Percentiles rank a stretch among this genome's conserved stretches.
Conservation (phyloP, 2,888 invertebrate genomes). For the Limnephilus lunatus region DNA sequence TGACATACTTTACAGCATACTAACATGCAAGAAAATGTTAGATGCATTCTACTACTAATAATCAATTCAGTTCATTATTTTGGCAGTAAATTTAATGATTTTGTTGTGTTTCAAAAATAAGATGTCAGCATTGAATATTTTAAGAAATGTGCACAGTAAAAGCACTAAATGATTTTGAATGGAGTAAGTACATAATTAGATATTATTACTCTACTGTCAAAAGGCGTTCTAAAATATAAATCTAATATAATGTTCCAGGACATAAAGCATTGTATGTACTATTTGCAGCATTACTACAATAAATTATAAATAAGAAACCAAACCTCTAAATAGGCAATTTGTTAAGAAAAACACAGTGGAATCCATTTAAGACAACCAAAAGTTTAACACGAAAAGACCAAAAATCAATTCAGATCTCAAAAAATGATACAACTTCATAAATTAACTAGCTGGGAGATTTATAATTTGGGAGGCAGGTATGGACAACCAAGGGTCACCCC, state of each 20-base stretch:
- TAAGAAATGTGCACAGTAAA: background rate
- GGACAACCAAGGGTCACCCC: too few relatives aligned
- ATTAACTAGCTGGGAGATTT: too few relatives aligned
- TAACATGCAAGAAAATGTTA: conserved; percentile 40
- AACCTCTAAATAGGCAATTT: background rate
- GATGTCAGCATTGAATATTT: background rate
- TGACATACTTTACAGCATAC: conserved; percentile 22
- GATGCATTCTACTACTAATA: conserved; percentile 26
- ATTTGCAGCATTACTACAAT: background rate
- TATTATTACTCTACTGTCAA: background rate
- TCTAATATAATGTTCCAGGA: background rate
- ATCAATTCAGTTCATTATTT: background rate
- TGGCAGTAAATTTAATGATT: background rate
- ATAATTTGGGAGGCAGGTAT: too few relatives aligned
- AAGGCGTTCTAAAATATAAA: background rate
- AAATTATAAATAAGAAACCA: background rate
- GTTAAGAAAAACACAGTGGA: background rate
- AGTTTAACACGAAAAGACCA: too few relatives aligned
- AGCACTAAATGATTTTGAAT: background rate
- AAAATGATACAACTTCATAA: too few relatives aligned
- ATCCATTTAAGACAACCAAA: background rate
- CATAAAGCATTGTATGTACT: background rate
- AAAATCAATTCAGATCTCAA: too few relatives aligned
- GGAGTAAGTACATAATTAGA: background rate
- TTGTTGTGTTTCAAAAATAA: background rate